Base-by-base conservation (phyloP, 1,140 invertebrate genomes). In the Anastrepha ludens region DNA sequence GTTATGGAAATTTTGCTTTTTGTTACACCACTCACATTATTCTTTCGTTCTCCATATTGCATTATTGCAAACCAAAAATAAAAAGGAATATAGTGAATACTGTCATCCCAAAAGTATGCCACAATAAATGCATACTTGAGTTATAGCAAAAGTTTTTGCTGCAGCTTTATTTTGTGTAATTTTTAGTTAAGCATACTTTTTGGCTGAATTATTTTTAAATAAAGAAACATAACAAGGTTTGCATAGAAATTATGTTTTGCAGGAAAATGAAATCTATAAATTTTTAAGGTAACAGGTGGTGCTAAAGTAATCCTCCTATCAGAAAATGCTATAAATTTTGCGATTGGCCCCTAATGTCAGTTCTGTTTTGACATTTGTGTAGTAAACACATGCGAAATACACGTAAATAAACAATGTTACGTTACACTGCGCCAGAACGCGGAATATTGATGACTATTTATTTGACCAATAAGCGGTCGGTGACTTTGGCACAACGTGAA, bases 121-220 rank as follows among this genome's bases (percentile, higher is more conserved):
- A 81, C 70, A 81, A 81, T 81, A 55, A 81, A 50, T 55, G 74
- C 74, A 81, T 81, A 81, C 44, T 78, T 78, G 70, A 78, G 70
- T 78, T 78, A 78, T 78, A 11, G 41, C 44, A 47, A 78, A 78
- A 78, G 70, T 78, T 78, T 78, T 78, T 50, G 6, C n/a, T 78
- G 41, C n/a, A 29, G 17, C 47, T 81, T 81, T 50, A 81, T 81
- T 81, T 55, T 11, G 7, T 55, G 44, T 20, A 0, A 20, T 81
- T 55, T 78, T 17, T 47, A 74, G 70, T 81, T 50, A 8, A n/a
- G 47, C 74, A 81, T 55, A 81, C 44, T 55, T 81, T 50, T 78
- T 50, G 67, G 74, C 74, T 78, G 44, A 9, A 50, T 81, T 81
- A 15, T 17, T 41, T 70, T 70, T 44, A 9, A 29, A 9, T 41